Evolutionary conservation across 1,140 invertebrate species (phyloP).

Genomic region (Manduca sexta): DNA sequence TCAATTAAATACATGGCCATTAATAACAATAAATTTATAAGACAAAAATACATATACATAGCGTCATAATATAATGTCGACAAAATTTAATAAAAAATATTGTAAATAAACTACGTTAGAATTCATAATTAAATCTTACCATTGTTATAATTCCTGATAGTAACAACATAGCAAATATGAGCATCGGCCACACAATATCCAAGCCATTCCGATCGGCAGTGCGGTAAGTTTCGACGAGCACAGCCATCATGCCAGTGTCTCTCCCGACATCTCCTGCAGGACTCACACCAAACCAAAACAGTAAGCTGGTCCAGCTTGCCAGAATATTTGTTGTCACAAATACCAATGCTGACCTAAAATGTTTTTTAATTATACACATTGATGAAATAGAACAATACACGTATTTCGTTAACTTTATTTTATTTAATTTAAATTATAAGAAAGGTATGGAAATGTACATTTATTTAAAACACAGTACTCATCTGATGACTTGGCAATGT

Average conservation of each 20-base stretch:
- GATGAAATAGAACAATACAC: no score
- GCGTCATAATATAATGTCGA: background rate
- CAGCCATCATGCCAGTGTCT: slow-evolving; percentile 27
- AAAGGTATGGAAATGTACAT: no score
- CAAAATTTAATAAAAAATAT: background rate
- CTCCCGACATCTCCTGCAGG: slow-evolving; percentile 8
- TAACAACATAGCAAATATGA: slow-evolving; percentile 35
- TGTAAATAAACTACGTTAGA: background rate
- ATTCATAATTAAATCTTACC: slow-evolving; percentile 25
- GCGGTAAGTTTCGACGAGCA: slow-evolving; percentile 33
- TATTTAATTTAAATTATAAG: no score
- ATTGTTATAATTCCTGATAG: slow-evolving; percentile 45
- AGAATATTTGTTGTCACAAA: slow-evolving; percentile 31
- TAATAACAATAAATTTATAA: no score
- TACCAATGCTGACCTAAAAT: slow-evolving; percentile 40
- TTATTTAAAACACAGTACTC: no score
- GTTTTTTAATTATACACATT: slow-evolving; percentile 1
- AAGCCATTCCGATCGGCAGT: slow-evolving; percentile 23
- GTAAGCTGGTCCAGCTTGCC: slow-evolving; percentile 31
- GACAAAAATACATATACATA: background rate
- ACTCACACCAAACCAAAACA: slow-evolving; percentile 47
- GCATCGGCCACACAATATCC: slow-evolving; percentile 30
- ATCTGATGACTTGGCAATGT: no score
- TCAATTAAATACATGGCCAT: slow-evolving; percentile 14
- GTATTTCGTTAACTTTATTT: no score